Conservation (phyloP, 2,797 vertebrate genomes). For the Neopelma chrysocephalum region DNA sequence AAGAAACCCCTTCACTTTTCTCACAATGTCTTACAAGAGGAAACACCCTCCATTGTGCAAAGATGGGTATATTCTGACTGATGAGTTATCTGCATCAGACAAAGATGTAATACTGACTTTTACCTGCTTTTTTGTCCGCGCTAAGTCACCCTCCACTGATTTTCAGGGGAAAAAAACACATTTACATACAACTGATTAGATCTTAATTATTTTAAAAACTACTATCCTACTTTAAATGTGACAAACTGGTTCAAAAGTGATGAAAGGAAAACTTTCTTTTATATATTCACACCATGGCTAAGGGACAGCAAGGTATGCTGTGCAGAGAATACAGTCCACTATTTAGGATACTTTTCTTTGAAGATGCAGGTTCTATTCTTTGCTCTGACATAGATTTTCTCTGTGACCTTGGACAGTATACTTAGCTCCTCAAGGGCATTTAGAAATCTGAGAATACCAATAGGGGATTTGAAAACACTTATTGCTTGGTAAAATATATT, state of each 20-base stretch:
- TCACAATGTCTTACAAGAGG: not conserved
- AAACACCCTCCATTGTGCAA: not conserved
- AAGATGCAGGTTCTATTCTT: not conserved
- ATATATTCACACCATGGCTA: not conserved
- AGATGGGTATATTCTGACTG: not conserved
- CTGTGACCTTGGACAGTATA: not conserved
- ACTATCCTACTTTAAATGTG: not conserved
- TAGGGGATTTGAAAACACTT: not conserved
- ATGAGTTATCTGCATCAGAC: not conserved
- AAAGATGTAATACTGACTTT: not conserved
- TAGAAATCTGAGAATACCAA: not conserved
- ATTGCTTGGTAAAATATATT: not conserved
- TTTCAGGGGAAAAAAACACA: not conserved
- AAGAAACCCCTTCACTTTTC: rapidly evolving
- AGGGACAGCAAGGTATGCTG: not conserved
- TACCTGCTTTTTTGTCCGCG: not conserved
- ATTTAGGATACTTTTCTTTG: not conserved
- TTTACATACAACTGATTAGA: not conserved
- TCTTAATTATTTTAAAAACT: not conserved
- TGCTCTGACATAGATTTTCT: not conserved
- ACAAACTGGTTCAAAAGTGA: not conserved
- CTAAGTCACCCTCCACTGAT: not conserved
- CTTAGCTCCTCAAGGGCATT: not conserved
- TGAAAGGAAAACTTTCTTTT: not conserved
- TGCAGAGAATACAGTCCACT: not conserved